Evolutionary conservation across 2,113 vertebrate species (phyloP).

Genomic region (Phaetusa simplex): DNA sequence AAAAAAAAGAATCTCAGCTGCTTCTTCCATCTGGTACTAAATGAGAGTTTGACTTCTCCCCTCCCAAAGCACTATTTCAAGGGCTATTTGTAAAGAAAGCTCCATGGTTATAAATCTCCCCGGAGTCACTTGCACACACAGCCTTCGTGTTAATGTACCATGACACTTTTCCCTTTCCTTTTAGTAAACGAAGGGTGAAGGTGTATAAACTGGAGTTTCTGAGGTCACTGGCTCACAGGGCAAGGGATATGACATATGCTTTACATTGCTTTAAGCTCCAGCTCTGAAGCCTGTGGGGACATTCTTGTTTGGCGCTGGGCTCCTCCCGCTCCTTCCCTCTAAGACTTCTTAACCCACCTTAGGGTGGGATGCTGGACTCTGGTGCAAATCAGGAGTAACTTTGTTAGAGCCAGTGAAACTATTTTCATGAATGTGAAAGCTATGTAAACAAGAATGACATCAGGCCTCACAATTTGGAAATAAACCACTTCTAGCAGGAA

Average conservation of each 20-base stretch:
- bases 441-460: background rate
- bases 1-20: background rate
- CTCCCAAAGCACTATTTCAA: background rate
- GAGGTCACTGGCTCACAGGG: background rate
- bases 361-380: background rate
- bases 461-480: background rate
- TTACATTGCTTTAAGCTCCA: background rate
- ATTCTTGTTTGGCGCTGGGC: background rate
- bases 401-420: background rate
- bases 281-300: background rate
- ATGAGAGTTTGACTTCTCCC: background rate
- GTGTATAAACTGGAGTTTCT: slow-evolving; percentile 1
- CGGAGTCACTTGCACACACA: background rate
- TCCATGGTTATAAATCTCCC: background rate
- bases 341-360: background rate
- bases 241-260: background rate
- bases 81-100: slow-evolving; percentile 19
- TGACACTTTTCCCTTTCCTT: slow-evolving; percentile 35
- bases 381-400: background rate
- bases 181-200: slow-evolving; percentile 12
- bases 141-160: slow-evolving; percentile 10
- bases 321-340: background rate
- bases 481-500: background rate
- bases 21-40: background rate
- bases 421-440: background rate